These are phyloP conservation scores for Montipora foliosa DNA, from an alignment of 64 coral and sea anemone species.

Conservation along the genomic window DNA sequence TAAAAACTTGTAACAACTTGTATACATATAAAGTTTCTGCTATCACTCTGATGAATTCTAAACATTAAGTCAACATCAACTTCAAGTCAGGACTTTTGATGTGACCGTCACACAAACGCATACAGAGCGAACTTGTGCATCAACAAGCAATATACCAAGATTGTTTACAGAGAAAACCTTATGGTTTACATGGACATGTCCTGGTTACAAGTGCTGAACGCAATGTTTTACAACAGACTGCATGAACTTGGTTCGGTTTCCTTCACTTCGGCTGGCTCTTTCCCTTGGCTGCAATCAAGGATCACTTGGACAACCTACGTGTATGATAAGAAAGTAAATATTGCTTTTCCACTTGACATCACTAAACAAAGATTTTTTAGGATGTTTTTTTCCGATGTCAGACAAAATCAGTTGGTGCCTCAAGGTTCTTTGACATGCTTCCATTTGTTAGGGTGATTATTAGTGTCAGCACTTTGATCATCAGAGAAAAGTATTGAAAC, in stretches of 20 bases:
- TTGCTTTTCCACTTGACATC: too few relatives aligned
- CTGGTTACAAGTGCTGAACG: neutral
- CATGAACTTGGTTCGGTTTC: neutral
- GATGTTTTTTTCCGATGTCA: too few relatives aligned
- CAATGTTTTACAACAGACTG: neutral
- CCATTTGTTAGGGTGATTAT: too few relatives aligned
- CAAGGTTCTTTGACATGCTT: too few relatives aligned
- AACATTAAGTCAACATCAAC: slow-evolving; percentile 38
- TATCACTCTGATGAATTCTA: slow-evolving; percentile 23
- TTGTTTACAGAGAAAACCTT: too few relatives aligned
- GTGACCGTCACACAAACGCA: slow-evolving; percentile 32
- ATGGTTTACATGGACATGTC: neutral
- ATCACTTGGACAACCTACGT: neutral
- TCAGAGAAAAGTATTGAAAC: too few relatives aligned
- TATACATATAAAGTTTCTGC: neutral
- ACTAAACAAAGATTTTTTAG: too few relatives aligned
- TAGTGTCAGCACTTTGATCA: too few relatives aligned
- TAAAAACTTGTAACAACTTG: neutral
- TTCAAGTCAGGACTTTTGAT: slow-evolving; percentile 12
- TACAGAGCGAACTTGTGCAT: slow-evolving; percentile 3
- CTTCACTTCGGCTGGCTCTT: neutral
- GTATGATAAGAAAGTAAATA: too few relatives aligned
- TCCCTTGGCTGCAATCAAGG: slow-evolving; percentile 17
- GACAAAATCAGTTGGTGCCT: too few relatives aligned
- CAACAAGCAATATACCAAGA: neutral